These are phyloP conservation scores for Lordiphosa stackelbergi DNA, from an alignment of 1,140 invertebrate species.

Conservation along the genomic window DNA sequence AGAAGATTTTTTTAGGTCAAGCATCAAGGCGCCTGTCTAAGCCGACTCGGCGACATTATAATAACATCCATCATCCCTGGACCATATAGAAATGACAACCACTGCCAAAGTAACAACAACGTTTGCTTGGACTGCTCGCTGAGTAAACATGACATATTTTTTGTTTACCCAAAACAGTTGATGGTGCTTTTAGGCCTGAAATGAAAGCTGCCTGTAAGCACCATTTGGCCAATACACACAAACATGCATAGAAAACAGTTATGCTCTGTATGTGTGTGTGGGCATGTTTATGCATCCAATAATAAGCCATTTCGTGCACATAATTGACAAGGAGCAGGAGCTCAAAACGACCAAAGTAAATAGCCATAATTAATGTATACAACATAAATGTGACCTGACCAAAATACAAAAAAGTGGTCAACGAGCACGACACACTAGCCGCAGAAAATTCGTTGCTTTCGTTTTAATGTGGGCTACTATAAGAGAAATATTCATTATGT, in stretches of 20 bases:
- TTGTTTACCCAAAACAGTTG: conserved; percentile 61
- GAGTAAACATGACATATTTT: conserved; percentile 59
- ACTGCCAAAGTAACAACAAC: conserved; percentile 40
- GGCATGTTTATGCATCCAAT: conserved; percentile 58
- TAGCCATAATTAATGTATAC: conserved; percentile 75
- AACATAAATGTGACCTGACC: conserved; percentile 72
- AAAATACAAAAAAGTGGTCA: conserved; percentile 58
- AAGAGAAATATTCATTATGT: no score
- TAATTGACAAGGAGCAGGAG: conserved; percentile 51
- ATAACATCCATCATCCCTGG: conserved; percentile 67
- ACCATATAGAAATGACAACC: conserved; percentile 52
- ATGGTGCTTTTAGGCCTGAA: conserved; percentile 57
- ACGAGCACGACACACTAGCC: conserved; percentile 14
- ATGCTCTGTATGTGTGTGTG: conserved; percentile 11
- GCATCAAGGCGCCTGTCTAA: conserved; percentile 38
- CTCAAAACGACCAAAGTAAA: conserved; percentile 48
- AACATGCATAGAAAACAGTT: conserved; percentile 5
- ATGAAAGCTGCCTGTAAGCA: conserved; percentile 59
- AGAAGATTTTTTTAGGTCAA: conserved; percentile 44
- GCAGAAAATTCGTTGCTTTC: no score
- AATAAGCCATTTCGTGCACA: conserved; percentile 73
- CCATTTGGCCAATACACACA: conserved; percentile 47
- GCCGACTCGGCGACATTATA: conserved; percentile 54
- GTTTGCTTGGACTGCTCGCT: conserved; percentile 47
- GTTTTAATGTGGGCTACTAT: no score